Evolutionary conservation across 2,797 vertebrate genomes (phyloP), one percentile per base, ranked within the genome.

Genomic region (Arnoldichthys spilopterus): DNA sequence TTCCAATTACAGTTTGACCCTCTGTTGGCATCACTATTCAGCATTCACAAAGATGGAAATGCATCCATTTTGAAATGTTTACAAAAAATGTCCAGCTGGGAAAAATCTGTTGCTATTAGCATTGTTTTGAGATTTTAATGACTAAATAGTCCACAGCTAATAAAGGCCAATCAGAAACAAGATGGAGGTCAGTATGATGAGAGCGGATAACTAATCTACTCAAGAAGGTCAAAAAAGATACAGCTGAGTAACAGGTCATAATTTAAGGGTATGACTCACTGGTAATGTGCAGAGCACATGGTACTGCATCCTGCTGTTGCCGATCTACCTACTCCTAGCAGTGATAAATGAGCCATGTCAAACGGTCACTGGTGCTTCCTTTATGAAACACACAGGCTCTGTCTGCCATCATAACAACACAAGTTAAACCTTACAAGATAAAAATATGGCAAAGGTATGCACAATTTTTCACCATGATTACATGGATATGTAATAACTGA

Each of bases 181-280:
- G 83, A 79, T 77, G 85, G 83, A 87, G 87, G 85, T 86, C 79
- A 58, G 58, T 34, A 56, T 45, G 13, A 84, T 79, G 20, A 82
- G 24, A 43, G 11, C 32, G 20, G 34, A 72, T 71, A 68, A 82
- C 37, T 63, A 74, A 69, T n/a, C 22, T 43, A 24, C 40, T 71
- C 58, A 59, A 56, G 9, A 24, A 74, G 26, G 20, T 72, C 58
- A 51, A 72, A 43, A 51, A 43, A 61, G 32, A 22, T 76, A 28
- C 43, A 62, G 22, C 43, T 26, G 13, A 75, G 22, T 45, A 70
- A 70, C 40, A 11, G 43, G 47, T n/a, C 47, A 70, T n/a, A 26
- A 54, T 75, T 53, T 70, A 34, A 75, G 47, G 32, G 61, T 32
- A 8, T 54, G 53, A 62, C 45, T 82, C n/a, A 71, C 2, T 63